phyloP scores from a whole-genome alignment of 2,113 vertebrate species.

The Catagonus wagneri region DNA sequence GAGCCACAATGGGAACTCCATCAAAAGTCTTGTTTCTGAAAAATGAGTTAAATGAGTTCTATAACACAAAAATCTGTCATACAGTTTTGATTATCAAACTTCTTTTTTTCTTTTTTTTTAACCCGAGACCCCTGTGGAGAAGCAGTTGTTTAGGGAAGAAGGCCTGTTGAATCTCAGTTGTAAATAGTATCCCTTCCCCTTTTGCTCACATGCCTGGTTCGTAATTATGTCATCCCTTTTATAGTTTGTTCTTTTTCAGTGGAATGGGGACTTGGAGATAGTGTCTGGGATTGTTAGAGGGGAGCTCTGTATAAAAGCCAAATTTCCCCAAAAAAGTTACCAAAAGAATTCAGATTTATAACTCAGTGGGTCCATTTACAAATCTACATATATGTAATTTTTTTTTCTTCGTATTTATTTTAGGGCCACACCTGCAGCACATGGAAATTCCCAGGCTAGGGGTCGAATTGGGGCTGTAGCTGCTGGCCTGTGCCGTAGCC shows the following conservation, averaged over 20 bases:
- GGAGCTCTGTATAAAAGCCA: background rate
- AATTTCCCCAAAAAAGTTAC: background rate
- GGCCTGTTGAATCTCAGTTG: background rate
- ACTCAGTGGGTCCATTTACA: background rate
- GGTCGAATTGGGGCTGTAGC: too few species aligned
- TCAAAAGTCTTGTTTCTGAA: background rate
- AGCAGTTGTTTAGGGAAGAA: background rate
- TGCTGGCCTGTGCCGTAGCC: too few species aligned
- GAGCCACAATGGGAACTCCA: too few species aligned
- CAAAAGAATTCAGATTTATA: background rate
- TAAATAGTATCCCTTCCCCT: background rate
- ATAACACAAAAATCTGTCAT: background rate
- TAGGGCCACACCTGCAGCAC: too few species aligned
- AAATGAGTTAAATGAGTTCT: background rate
- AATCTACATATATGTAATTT: too few species aligned
- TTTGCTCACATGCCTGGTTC: background rate
- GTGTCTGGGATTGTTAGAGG: background rate
- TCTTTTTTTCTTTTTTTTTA: background rate
- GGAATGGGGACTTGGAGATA: background rate
- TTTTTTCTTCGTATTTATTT: too few species aligned
- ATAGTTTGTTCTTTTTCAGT: background rate
- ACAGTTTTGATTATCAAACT: background rate
- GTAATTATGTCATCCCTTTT: background rate
- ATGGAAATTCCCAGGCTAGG: too few species aligned
- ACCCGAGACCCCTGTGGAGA: background rate